Evolutionary conservation across 2,888 invertebrate species (phyloP).

Genomic region (Tromatobia lineatoria): DNA sequence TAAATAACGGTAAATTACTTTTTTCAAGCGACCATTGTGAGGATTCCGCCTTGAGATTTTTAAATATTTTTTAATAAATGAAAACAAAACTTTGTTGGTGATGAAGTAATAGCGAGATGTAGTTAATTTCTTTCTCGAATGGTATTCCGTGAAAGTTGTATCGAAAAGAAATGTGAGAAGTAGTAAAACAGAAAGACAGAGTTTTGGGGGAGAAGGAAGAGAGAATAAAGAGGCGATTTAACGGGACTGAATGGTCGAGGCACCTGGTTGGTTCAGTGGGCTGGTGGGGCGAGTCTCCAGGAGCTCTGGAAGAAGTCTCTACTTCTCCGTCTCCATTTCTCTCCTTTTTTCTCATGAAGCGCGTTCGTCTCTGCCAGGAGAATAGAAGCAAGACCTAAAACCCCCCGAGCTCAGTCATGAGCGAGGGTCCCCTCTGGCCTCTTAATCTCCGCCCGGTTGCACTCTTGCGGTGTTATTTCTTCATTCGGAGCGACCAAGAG

Average conservation of each 20-base stretch:
- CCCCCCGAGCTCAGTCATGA: conserved; percentile 62
- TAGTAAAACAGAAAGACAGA: neutral
- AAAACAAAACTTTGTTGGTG: too few relatives aligned
- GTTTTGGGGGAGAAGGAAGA: conserved; percentile 3
- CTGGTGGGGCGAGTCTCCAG: conserved; percentile 7
- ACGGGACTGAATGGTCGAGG: conserved; percentile 73
- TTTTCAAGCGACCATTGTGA: too few relatives aligned
- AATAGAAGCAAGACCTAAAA: conserved; percentile 42
- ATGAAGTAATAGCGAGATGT: neutral
- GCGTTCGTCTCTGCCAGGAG: conserved; percentile 54
- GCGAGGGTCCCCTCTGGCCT: conserved; percentile 68
- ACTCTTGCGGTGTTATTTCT: conserved; percentile 77
- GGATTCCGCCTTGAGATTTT: too few relatives aligned
- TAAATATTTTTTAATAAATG: too few relatives aligned
- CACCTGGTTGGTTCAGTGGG: conserved; percentile 75
- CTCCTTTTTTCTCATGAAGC: conserved; percentile 30
- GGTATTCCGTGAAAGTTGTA: neutral
- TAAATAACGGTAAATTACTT: too few relatives aligned
- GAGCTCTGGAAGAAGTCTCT: conserved; percentile 5
- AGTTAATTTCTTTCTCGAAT: neutral
- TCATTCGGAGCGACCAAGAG: conserved; percentile 72
- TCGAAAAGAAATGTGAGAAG: conserved; percentile 17
- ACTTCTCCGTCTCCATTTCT: conserved; percentile 29
- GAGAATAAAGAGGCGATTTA: conserved; percentile 70
- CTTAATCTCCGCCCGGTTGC: conserved; percentile 75